Percentiles rank a stretch among this genome's conserved stretches.
Conservation (phyloP, 2,888 invertebrate species). For the Drosophila leonis region DNA sequence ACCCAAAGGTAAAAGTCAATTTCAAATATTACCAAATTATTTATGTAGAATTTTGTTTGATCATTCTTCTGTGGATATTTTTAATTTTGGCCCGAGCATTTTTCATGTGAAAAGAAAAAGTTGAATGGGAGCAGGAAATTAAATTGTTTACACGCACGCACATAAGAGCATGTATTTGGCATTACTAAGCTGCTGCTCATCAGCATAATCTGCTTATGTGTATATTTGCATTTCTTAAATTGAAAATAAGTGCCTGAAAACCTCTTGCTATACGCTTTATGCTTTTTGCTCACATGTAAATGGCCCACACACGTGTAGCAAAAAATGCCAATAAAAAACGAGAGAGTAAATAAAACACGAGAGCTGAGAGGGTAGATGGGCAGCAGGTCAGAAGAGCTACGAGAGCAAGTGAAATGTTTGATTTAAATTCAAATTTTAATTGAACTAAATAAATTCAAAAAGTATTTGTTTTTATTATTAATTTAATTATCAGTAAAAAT, state of each 20-base stretch:
- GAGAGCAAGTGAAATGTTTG: not conserved
- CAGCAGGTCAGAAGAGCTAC: not conserved
- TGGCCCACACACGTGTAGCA: constrained; percentile 31
- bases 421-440: not conserved
- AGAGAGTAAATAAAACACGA: not conserved
- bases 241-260: constrained; percentile 40
- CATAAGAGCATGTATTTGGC: constrained; percentile 21
- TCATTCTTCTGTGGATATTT: not conserved
- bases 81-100: not conserved
- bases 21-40: constrained; percentile 1
- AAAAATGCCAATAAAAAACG: not conserved
- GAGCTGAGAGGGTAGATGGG: not conserved
- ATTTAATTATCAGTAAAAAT: not conserved
- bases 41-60: not conserved
- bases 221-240: constrained; percentile 52
- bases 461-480: not conserved
- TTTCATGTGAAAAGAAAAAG: not conserved
- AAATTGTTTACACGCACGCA: constrained; percentile 15
- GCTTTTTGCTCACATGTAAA: constrained; percentile 21
- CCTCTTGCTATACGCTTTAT: constrained; percentile 12
- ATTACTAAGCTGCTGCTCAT: constrained; percentile 46
- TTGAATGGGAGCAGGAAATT: constrained; percentile 25
- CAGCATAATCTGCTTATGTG: constrained; percentile 49
- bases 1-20: not conserved
- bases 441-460: no score